A percentile compares a stretch with the other conserved stretches of the same genome.
Conservation (phyloP, 1,140 invertebrate species). For the Fopius arisanus region DNA sequence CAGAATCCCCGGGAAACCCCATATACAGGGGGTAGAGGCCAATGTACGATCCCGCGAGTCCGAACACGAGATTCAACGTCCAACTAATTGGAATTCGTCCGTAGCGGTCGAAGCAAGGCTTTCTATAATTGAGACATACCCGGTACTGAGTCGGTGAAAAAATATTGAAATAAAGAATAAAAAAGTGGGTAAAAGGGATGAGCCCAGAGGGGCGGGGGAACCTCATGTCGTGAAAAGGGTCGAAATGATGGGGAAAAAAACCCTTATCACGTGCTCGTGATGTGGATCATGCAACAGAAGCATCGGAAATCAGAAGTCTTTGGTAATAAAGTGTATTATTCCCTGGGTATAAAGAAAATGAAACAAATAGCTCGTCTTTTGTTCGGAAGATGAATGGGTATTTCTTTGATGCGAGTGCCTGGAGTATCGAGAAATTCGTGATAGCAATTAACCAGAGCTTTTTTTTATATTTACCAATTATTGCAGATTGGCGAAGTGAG, state of each 20-base stretch:
- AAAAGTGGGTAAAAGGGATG: background rate
- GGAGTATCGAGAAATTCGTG: background rate
- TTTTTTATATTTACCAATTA: background rate
- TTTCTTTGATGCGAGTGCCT: background rate
- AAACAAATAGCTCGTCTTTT: background rate
- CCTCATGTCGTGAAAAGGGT: background rate
- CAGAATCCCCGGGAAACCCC: constrained; percentile 65
- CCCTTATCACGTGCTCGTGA: background rate
- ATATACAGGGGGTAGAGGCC: constrained; percentile 44
- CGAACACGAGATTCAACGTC: constrained; percentile 58
- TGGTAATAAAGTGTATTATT: background rate
- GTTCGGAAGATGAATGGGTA: background rate
- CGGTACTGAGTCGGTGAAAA: constrained; percentile 49
- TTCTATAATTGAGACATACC: constrained; percentile 66
- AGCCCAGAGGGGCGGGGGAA: background rate
- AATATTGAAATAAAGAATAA: constrained; percentile 49
- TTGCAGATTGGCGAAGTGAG: background rate
- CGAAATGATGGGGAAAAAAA: background rate
- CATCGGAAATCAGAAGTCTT: background rate
- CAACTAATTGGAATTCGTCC: constrained; percentile 66
- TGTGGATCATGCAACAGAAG: background rate
- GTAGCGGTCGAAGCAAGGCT: constrained; percentile 64
- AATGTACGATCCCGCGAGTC: constrained; percentile 31
- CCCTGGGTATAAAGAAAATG: background rate
- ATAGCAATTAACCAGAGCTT: background rate